phyloP scores from a whole-genome alignment of 2,888 invertebrate genomes.

The Thalpophila matura region DNA sequence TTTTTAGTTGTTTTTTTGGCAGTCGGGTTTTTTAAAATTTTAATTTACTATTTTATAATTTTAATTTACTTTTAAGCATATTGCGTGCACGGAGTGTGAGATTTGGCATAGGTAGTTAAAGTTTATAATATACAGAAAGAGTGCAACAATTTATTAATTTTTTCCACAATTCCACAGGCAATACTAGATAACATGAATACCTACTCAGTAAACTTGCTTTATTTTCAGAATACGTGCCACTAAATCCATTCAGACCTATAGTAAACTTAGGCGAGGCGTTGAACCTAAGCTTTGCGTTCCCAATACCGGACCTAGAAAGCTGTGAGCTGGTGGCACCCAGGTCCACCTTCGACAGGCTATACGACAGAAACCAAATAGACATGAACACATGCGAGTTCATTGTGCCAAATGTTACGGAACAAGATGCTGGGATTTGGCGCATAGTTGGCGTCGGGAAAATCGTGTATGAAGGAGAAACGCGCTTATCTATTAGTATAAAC shows the following conservation, averaged over 20 bases:
- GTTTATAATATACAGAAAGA: too few relatives aligned
- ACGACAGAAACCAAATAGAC: conserved; percentile 63
- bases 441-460: conserved; percentile 79
- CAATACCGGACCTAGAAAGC: conserved; percentile 70
- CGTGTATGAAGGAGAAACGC: conserved; percentile 69
- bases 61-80: too few relatives aligned
- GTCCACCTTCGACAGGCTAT: conserved; percentile 76
- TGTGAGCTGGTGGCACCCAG: conserved; percentile 77
- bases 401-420: conserved; percentile 72
- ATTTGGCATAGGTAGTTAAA: too few relatives aligned
- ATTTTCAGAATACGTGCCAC: conserved; percentile 75
- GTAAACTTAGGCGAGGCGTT: conserved; percentile 71
- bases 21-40: too few relatives aligned
- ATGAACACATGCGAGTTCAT: conserved; percentile 73
- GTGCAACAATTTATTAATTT: too few relatives aligned
- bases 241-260: conserved; percentile 42
- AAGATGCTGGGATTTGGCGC: conserved; percentile 78
- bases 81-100: too few relatives aligned
- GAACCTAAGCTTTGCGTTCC: conserved; percentile 73
- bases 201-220: background rate
- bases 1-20: too few relatives aligned
- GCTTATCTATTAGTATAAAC: conserved; percentile 55
- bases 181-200: background rate
- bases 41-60: too few relatives aligned
- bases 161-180: too few relatives aligned